phyloP scores from a whole-genome alignment of 2,888 invertebrate species.

The Orthosia gothica region DNA sequence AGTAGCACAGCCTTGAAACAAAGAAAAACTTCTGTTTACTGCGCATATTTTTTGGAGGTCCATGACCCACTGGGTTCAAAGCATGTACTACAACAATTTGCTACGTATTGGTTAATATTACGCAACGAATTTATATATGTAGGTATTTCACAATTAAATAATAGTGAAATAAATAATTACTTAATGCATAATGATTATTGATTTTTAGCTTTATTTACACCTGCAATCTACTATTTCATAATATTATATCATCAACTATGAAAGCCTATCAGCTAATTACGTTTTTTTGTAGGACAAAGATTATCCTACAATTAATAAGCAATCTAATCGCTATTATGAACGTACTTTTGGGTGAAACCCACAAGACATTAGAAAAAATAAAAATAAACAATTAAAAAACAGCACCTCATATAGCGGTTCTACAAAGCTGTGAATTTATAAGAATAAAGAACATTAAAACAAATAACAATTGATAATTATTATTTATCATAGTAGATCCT shows the following conservation, averaged over 20 bases:
- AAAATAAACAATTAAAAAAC: constrained; percentile 22
- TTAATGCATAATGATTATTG: constrained; percentile 13
- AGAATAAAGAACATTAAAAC: background rate
- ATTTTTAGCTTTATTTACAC: background rate
- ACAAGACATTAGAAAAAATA: too few species aligned
- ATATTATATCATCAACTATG: constrained; percentile 3
- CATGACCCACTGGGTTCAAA: constrained; percentile 74
- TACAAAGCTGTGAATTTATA: background rate
- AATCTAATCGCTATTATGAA: constrained; percentile 15
- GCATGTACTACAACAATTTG: constrained; percentile 68
- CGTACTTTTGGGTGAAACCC: background rate
- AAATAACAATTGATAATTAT: constrained; percentile 8
- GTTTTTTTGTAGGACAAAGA: background rate
- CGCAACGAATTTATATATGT: constrained; percentile 56
- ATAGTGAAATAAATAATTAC: background rate
- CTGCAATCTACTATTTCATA: constrained; percentile 12
- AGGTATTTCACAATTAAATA: constrained; percentile 40
- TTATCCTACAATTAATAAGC: background rate
- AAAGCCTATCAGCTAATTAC: background rate
- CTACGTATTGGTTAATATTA: constrained; percentile 61
- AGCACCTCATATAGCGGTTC: background rate
- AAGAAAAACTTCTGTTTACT: constrained; percentile 74
- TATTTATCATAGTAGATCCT: constrained; percentile 22
- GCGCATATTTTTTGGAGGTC: constrained; percentile 79
- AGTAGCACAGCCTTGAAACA: constrained; percentile 70